phyloP scores from a whole-genome alignment of 2,797 vertebrate genomes.

The Lepilemur ruficaudatus region DNA sequence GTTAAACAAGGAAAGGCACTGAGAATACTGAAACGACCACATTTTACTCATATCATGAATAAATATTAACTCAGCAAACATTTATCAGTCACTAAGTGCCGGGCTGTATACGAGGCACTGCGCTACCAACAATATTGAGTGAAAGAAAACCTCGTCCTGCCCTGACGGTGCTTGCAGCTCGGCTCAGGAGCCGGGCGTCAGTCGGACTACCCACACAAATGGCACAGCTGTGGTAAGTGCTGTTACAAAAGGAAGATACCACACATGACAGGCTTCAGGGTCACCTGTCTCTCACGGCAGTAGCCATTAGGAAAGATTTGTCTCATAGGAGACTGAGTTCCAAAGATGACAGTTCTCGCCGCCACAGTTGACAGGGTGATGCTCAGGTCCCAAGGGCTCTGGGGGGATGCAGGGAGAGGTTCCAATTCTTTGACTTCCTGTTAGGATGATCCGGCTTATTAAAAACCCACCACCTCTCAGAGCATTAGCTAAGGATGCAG shows the following conservation, averaged over 20 bases:
- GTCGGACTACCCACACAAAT: neutral
- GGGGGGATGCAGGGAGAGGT: neutral
- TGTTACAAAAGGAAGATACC: neutral
- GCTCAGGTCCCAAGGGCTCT: neutral
- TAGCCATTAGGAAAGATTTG: neutral
- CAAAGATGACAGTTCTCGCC: neutral
- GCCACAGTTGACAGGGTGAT: neutral
- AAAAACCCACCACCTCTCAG: neutral
- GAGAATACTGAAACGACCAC: neutral
- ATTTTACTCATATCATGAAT: neutral
- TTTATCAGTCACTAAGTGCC: neutral
- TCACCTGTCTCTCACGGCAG: neutral
- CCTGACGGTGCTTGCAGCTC: neutral
- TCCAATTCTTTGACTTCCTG: neutral
- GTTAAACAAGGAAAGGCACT: neutral
- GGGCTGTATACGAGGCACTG: neutral
- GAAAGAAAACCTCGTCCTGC: neutral
- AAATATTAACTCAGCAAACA: neutral
- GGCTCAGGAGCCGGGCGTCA: fast-evolving
- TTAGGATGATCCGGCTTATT: neutral
- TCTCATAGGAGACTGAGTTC: neutral
- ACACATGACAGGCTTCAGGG: neutral
- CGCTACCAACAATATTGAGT: neutral
- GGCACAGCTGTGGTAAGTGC: neutral
- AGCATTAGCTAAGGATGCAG: no score